Percentiles rank a stretch among this genome's conserved stretches.
Conservation (phyloP, 2,888 invertebrate species). For the Clepsis dumicolana region DNA sequence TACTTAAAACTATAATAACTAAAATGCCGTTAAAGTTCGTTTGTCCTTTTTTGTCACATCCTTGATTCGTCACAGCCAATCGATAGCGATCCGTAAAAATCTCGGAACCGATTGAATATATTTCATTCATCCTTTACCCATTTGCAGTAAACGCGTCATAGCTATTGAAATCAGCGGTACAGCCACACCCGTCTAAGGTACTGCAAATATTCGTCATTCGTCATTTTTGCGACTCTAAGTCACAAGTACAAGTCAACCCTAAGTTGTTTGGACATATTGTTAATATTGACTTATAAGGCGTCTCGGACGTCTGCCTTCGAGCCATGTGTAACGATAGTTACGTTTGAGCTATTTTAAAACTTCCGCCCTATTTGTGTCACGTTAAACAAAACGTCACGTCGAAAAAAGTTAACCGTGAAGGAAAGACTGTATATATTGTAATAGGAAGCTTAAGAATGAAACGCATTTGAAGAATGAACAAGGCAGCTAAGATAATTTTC, state of each 20-base stretch:
- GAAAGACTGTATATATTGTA: not conserved
- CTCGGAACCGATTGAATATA: constrained; percentile 21
- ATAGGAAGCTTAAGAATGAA: not conserved
- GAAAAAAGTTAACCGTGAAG: not conserved
- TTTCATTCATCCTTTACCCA: constrained; percentile 9
- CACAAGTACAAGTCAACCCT: constrained; percentile 9
- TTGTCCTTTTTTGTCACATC: constrained; percentile 3
- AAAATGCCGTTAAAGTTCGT: too few relatives aligned
- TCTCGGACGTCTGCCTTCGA: not conserved
- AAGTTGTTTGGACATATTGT: constrained; percentile 9
- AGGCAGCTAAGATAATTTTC: not conserved
- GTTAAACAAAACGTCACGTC: too few relatives aligned
- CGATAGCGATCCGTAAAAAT: constrained; percentile 24
- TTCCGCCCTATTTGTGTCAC: constrained; percentile 2
- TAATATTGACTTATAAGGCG: constrained; percentile 31
- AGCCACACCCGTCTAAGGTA: constrained; percentile 24
- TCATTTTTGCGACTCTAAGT: constrained; percentile 13
- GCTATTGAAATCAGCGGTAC: not conserved
- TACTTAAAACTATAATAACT: too few relatives aligned
- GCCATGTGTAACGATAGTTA: not conserved
- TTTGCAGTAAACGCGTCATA: constrained; percentile 34
- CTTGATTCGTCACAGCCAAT: not conserved
- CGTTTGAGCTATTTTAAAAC: constrained; percentile 26
- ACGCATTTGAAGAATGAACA: not conserved
- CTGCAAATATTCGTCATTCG: constrained; percentile 36